Evolutionary conservation across 2,797 vertebrate species (phyloP).

Genomic region (Clarias laeviceps): DNA sequence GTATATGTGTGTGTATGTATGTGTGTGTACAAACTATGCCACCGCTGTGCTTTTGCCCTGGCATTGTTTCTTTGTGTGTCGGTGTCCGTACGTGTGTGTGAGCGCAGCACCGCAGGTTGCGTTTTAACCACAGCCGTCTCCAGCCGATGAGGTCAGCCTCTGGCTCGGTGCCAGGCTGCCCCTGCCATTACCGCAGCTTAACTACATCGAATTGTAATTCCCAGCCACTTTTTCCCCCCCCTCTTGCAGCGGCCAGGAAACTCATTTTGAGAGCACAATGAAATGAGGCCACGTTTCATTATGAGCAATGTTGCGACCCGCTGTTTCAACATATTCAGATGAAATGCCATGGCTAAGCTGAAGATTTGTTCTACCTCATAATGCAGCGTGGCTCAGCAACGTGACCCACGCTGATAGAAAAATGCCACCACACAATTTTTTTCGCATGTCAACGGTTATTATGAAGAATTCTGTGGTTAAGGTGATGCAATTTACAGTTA

Average conservation of each 20-base stretch:
- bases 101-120: slow-evolving; percentile 16
- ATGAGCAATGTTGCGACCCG: slow-evolving; percentile 61
- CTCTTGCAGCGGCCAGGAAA: slow-evolving; percentile 63
- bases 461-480: slow-evolving; percentile 17
- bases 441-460: slow-evolving; percentile 33
- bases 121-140: slow-evolving; percentile 48
- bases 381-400: slow-evolving; percentile 38
- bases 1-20: background rate
- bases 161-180: slow-evolving; percentile 62
- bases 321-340: slow-evolving; percentile 68
- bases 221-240: slow-evolving; percentile 49
- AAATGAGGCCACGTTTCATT: slow-evolving; percentile 66
- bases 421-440: slow-evolving; percentile 7
- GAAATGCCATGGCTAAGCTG: slow-evolving; percentile 59
- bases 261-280: slow-evolving; percentile 69
- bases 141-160: slow-evolving; percentile 65
- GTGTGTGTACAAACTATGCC: background rate
- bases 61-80: slow-evolving; percentile 6
- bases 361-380: slow-evolving; percentile 51
- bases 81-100: slow-evolving; percentile 16
- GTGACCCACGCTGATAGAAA: slow-evolving; percentile 58
- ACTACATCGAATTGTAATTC: slow-evolving; percentile 73
- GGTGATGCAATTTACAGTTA: background rate
- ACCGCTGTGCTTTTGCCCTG: background rate
- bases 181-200: slow-evolving; percentile 67